A percentile compares a stretch with the other conserved stretches of the same genome.
Conservation (phyloP, 2,113 vertebrate species). For the Camelus dromedarius region DNA sequence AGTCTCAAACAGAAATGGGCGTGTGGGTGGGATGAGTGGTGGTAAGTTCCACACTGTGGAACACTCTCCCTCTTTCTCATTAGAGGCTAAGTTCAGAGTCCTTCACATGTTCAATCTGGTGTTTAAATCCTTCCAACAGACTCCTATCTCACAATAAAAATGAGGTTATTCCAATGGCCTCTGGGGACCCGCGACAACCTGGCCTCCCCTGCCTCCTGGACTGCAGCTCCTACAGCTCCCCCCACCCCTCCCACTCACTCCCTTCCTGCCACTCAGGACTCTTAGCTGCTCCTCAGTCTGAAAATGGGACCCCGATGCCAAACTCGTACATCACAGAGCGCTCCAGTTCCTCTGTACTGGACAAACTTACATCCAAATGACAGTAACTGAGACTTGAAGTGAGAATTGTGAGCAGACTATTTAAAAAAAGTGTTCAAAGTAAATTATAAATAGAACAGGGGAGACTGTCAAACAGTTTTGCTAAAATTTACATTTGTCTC, state of each 20-base stretch:
- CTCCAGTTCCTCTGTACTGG: background rate
- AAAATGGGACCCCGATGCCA: background rate
- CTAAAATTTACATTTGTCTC: background rate
- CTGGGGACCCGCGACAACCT: background rate
- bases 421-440: background rate
- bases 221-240: background rate
- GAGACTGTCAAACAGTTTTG: conserved; percentile 2
- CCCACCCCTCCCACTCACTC: background rate
- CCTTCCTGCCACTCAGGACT: background rate
- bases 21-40: background rate
- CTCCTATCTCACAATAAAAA: background rate
- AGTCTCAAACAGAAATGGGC: background rate
- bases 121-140: background rate
- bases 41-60: background rate
- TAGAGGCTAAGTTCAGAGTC: background rate
- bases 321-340: background rate
- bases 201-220: background rate
- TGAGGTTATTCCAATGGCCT: background rate
- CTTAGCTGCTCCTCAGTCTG: background rate
- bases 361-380: background rate
- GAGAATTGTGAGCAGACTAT: background rate
- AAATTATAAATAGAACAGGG: background rate
- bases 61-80: background rate
- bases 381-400: background rate
- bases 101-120: background rate